Evolutionary conservation across 2,888 invertebrate species (phyloP).

Genomic region (Hydraecia micacea): DNA sequence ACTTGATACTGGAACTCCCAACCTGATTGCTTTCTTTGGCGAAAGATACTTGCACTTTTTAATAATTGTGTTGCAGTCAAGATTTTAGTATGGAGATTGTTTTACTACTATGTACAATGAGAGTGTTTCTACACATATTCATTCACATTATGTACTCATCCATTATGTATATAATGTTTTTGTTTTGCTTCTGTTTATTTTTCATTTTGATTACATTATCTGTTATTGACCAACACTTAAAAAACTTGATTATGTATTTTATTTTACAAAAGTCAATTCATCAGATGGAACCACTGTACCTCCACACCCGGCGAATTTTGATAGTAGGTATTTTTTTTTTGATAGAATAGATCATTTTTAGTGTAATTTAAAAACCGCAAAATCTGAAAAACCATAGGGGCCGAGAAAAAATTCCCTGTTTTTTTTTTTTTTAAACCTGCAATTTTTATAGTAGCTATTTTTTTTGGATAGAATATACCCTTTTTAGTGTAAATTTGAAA

Average conservation of each 20-base stretch:
- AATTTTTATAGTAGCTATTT: too few species aligned
- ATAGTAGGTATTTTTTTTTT: too few species aligned
- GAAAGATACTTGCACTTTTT: conserved; percentile 54
- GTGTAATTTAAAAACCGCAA: too few species aligned
- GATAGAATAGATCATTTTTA: too few species aligned
- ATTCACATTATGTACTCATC: conserved; percentile 32
- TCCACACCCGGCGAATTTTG: too few species aligned
- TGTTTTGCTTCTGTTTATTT: conserved; percentile 23
- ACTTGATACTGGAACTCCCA: conserved; percentile 26
- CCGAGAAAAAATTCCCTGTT: too few species aligned
- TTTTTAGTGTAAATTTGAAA: too few species aligned
- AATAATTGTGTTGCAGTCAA: conserved; percentile 23
- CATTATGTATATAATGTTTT: conserved; percentile 22
- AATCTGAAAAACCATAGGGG: too few species aligned
- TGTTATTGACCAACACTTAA: conserved; percentile 8
- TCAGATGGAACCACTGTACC: too few species aligned
- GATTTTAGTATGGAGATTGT: conserved; percentile 39
- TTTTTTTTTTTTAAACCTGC: too few species aligned
- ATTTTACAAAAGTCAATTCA: neutral
- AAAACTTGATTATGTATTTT: conserved; percentile 1
- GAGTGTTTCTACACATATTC: conserved; percentile 29
- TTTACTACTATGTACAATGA: conserved; percentile 40
- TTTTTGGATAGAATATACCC: too few species aligned
- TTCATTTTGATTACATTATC: conserved; percentile 13
- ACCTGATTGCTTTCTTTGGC: conserved; percentile 47